Percentiles rank a stretch among this genome's conserved stretches.
Conservation (phyloP, 2,888 invertebrate species). For the Aquatica leii region DNA sequence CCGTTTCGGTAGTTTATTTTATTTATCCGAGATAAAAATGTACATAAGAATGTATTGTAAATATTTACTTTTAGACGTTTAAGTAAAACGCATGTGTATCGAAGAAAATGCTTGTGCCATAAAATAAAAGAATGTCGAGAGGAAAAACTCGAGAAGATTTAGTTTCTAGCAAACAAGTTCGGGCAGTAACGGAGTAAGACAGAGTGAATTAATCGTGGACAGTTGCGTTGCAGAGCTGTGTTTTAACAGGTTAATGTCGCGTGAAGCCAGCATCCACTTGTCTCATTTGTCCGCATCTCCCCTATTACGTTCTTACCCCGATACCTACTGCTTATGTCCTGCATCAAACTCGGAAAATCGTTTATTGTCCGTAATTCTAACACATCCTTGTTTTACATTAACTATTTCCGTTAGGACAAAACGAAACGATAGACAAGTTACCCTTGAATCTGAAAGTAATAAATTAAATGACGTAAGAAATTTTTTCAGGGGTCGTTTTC, state of each 20-base stretch:
- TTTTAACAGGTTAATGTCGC: constrained; percentile 61
- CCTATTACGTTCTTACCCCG: constrained; percentile 35
- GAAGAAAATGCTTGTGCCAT: constrained; percentile 20
- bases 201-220: constrained; percentile 55
- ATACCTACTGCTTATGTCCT: constrained; percentile 30
- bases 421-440: not conserved
- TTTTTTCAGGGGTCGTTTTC: constrained; percentile 19
- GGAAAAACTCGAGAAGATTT: constrained; percentile 45
- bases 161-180: constrained; percentile 49
- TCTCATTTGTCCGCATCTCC: constrained; percentile 54
- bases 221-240: constrained; percentile 51
- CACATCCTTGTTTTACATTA: constrained; percentile 9
- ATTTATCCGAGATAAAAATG: too few species aligned
- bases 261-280: constrained; percentile 57
- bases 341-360: constrained; percentile 20
- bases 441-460: constrained; percentile 17
- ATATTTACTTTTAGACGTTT: too few species aligned
- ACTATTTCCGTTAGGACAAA: not conserved
- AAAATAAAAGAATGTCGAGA: constrained; percentile 32
- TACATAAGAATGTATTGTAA: too few species aligned
- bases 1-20: too few species aligned
- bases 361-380: constrained; percentile 5
- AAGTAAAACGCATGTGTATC: constrained; percentile 17
- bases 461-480: constrained; percentile 24
- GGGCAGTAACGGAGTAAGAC: constrained; percentile 45